Evolutionary conservation across 2,888 invertebrate genomes (phyloP).

Genomic region (Acrobasis consociella): DNA sequence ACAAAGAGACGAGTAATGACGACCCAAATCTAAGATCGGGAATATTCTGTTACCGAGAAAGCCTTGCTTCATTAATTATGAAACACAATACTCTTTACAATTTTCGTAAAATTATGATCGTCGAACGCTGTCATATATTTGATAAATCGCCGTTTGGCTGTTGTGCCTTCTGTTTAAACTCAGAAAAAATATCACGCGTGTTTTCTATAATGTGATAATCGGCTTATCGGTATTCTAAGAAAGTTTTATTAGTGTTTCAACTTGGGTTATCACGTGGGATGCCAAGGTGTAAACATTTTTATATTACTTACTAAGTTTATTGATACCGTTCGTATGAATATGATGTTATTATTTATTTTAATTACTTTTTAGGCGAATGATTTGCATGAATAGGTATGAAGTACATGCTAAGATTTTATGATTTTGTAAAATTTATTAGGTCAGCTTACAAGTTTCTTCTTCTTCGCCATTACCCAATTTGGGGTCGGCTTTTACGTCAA

Average conservation of each 20-base stretch:
- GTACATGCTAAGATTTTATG: too few relatives aligned
- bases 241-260: conserved; percentile 23
- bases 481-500: too few relatives aligned
- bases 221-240: conserved; percentile 31
- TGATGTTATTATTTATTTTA: too few relatives aligned
- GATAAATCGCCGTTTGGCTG: conserved; percentile 65
- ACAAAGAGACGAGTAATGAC: conserved; percentile 81
- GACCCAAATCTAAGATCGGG: conserved; percentile 79
- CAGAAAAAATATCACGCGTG: conserved; percentile 28
- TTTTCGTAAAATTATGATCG: conserved; percentile 75
- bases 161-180: conserved; percentile 58
- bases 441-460: too few relatives aligned
- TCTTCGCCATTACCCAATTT: too few relatives aligned
- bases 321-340: too few relatives aligned
- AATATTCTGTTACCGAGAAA: conserved; percentile 81
- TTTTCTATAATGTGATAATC: conserved; percentile 24
- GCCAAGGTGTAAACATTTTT: conserved; percentile 7
- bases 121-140: conserved; percentile 74
- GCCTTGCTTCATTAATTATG: conserved; percentile 82
- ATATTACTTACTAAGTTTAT: background rate
- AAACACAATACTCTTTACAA: conserved; percentile 79
- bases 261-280: conserved; percentile 9
- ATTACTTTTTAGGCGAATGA: too few relatives aligned
- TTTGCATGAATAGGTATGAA: too few relatives aligned
- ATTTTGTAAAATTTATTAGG: too few relatives aligned